These are phyloP conservation scores for Discoglossus pictus DNA, from an alignment of 2,797 vertebrate genomes.

Conservation along the genomic window DNA sequence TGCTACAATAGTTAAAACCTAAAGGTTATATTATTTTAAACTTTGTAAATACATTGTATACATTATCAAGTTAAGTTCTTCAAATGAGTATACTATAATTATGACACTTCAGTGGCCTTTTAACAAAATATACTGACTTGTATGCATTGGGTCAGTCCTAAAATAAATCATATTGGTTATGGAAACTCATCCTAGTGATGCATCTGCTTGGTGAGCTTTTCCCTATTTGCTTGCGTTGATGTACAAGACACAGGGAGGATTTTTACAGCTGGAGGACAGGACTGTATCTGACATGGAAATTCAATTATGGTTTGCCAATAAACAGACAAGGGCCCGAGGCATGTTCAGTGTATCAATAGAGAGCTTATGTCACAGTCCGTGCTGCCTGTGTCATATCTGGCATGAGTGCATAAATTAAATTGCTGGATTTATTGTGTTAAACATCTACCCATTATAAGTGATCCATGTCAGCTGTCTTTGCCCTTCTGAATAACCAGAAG, in stretches of 20 bases:
- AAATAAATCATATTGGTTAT: no score
- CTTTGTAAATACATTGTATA: no score
- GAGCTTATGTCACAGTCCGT: constrained; percentile 10
- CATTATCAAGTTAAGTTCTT: no score
- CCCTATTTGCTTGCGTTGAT: background rate
- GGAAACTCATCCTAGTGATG: no score
- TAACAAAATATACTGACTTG: no score
- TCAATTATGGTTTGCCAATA: constrained; percentile 36
- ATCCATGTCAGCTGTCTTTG: constrained; percentile 5
- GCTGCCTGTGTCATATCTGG: constrained; percentile 28
- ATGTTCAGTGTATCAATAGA: constrained; percentile 33
- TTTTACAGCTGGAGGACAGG: constrained; percentile 27
- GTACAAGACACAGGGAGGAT: constrained; percentile 11
- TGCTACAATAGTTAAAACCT: no score
- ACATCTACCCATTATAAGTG: background rate
- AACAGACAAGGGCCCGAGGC: constrained; percentile 18
- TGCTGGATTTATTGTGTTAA: background rate
- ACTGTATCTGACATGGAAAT: constrained; percentile 39
- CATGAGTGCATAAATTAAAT: constrained; percentile 9
- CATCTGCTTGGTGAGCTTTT: no score
- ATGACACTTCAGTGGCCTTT: no score
- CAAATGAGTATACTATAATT: no score
- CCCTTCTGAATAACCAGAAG: constrained; percentile 7
- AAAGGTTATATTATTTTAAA: no score
- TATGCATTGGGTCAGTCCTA: no score